Percentiles rank a stretch among this genome's conserved stretches.
These are phyloP conservation scores for Sebastes schlegelii DNA, from an alignment of 2,113 vertebrate species.

Conservation along the genomic window DNA sequence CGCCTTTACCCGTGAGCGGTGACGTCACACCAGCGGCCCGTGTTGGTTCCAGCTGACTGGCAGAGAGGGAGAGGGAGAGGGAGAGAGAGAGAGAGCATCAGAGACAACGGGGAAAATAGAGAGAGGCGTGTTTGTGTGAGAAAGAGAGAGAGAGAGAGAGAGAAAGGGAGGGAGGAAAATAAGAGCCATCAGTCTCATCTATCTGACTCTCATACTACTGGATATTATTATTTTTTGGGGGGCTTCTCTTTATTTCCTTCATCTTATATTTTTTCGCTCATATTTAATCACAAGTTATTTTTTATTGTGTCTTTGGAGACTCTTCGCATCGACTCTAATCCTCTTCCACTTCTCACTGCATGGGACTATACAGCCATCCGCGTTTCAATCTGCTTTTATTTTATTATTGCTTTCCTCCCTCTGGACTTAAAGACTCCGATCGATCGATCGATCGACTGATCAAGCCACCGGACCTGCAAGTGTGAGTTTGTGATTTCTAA, in stretches of 20 bases:
- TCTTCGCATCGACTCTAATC: conserved; percentile 36
- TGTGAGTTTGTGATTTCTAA: background rate
- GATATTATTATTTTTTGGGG: conserved; percentile 77
- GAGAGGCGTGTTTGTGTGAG: conserved; percentile 16
- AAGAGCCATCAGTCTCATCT: conserved; percentile 73
- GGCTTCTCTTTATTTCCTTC: conserved; percentile 62
- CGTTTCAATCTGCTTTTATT: conserved; percentile 36
- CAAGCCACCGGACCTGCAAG: background rate
- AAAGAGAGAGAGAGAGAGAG: conserved; percentile 44
- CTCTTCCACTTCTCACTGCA: conserved; percentile 19
- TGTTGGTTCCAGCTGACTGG: conserved; percentile 88
- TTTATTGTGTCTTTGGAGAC: conserved; percentile 16
- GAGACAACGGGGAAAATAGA: conserved; percentile 41
- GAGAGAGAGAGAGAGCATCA: conserved; percentile 27
- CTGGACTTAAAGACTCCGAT: background rate
- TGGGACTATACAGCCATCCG: conserved; percentile 53
- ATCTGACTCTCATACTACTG: conserved; percentile 65
- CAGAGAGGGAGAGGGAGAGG: conserved; percentile 51
- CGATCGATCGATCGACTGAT: background rate
- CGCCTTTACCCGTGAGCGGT: conserved; percentile 82
- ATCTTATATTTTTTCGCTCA: conserved; percentile 53
- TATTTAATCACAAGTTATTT: conserved; percentile 38
- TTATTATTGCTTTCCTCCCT: background rate
- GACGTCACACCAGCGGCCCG: conserved; percentile 85
- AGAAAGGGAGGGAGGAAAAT: conserved; percentile 66